Evolutionary conservation across 92 coral and sea anemone species (phyloP).

Genomic region (Phenganax marumi): DNA sequence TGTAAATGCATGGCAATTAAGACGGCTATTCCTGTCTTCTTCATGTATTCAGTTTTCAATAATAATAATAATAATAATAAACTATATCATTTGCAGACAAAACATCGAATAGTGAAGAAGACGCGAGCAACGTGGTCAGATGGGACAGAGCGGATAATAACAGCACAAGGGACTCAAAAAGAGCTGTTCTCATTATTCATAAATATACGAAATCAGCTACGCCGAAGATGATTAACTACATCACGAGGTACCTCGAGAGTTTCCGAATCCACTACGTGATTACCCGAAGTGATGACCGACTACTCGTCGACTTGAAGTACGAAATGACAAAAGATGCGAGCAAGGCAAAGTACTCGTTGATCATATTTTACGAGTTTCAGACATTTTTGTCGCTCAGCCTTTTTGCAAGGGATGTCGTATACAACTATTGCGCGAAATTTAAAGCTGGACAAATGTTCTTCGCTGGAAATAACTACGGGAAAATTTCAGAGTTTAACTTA

Average conservation of each 20-base stretch:
- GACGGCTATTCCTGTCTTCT: no score
- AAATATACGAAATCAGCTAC: slow-evolving; percentile 35
- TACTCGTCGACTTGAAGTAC: slow-evolving; percentile 65
- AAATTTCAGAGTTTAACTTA: slow-evolving; percentile 68
- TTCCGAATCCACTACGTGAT: slow-evolving; percentile 71
- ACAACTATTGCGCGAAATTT: slow-evolving; percentile 81
- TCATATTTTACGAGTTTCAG: slow-evolving; percentile 80
- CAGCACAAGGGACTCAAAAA: not conserved
- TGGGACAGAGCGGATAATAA: not conserved
- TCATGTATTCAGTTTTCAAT: not conserved
- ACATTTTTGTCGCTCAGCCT: slow-evolving; percentile 76
- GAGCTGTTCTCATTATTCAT: slow-evolving; percentile 31
- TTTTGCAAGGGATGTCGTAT: slow-evolving; percentile 62
- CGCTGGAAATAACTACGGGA: slow-evolving; percentile 74
- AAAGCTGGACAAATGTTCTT: slow-evolving; percentile 72
- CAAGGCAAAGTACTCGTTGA: slow-evolving; percentile 69
- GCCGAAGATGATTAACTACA: slow-evolving; percentile 72
- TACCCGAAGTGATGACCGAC: slow-evolving; percentile 70
- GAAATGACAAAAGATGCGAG: slow-evolving; percentile 52
- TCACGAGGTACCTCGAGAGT: slow-evolving; percentile 81
- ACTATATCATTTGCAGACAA: no score
- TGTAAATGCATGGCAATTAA: not conserved
- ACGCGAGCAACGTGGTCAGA: slow-evolving; percentile 1
- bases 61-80: not conserved
- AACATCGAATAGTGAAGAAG: not conserved